Base-by-base conservation (phyloP, 2,113 vertebrate genomes). In the Cyrtonyx montezumae region DNA sequence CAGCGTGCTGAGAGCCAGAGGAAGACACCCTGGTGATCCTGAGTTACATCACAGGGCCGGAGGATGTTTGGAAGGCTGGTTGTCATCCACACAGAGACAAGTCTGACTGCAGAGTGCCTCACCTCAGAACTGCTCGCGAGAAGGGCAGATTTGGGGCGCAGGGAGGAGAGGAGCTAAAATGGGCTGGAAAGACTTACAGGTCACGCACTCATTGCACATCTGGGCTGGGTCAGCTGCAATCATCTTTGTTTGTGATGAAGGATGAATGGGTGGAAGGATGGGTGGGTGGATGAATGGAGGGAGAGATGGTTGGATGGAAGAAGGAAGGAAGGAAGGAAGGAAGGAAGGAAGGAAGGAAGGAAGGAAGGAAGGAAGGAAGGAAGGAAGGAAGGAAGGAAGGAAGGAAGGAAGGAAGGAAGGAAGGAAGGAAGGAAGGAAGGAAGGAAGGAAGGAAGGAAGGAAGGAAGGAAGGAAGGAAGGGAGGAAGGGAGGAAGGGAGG, bases 31-130 rank as follows among this genome's bases (percentile, higher is more conserved):
- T 73, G 87, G 80, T 12, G 6, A 45, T 15, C 61, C 49, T 13
- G 63, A 25, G 16, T 94, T 91, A 83, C 90, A 59, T 91, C 91
- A 94, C 42, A 8, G 20, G 82, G 94, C 73, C 1, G 28, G 82
- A 63, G 90, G 84, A 69, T 6, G 0, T 88, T 79, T 76, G 77
- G 91, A 87, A 74, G 45, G 37, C 58, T 56, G 88, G n/a, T 78
- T 81, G 79, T n/a, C 8, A 89, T 68, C 84, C 36, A 48, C 0
- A 4, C 55, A 77, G 77, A 83, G 79, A 88, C 78, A 76, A 90
- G 67, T 37, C 80, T 71, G 86, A 71, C 65, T 93, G 83, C 83
- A 23, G 74, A 0, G 3, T 42, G 34, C 46, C 79, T 83, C 69
- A 2, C 63, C 51, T 16, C 6, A 1, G 88, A 51, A 49, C 84